Evolutionary conservation across 2,797 vertebrate species (phyloP), one percentile per base, ranked within the genome.

Genomic region (Alcedo quadribrachys): DNA sequence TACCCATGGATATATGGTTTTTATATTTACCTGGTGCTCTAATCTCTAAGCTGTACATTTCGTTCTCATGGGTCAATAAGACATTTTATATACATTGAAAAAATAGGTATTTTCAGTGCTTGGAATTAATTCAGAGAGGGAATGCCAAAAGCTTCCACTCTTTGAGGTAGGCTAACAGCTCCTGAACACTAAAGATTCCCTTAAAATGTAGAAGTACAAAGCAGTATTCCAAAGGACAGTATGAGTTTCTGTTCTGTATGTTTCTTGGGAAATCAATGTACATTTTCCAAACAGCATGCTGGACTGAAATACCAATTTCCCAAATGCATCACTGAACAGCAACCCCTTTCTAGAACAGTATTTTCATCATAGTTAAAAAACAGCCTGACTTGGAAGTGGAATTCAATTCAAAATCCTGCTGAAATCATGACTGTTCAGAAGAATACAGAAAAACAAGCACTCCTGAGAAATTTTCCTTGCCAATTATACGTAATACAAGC

Each of bases 41-140:
- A 46, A 68, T 63, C 54, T 65, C 37, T 76, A 62, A 82, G 27
- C 9, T 0, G 2, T 50, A 67, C 9, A 65, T 51, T 60, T n/a
- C 37, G 11, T 77, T 85, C 80, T 73, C 53, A n/a, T 4, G 30
- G 20, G 25, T 55, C 30, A 81, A 4, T 27, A 77, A 60, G 27
- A 71, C 8, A 46, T 77, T 30, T 46, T 25, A 71, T 40, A 58
- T 6, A 81, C 5, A 78, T 15, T 1, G 32, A 83, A 73, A 69
- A 73, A 69, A 21, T 3, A 27, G 0, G 0, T 0, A 1, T 1
- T 4, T 43, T 63, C 76, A 25, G 35, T 81, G 30, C 21, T 86
- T 65, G 35, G 17, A 93, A 89, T 27, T 81, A 87, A 94, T 85
- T 89, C 75, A 88, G 75, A 82, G 19, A 71, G 9, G 19, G 55